Percentiles rank a stretch among this genome's conserved stretches.
phyloP scores from a whole-genome alignment of 1,140 invertebrate genomes.

The Procambarus virginalis region DNA sequence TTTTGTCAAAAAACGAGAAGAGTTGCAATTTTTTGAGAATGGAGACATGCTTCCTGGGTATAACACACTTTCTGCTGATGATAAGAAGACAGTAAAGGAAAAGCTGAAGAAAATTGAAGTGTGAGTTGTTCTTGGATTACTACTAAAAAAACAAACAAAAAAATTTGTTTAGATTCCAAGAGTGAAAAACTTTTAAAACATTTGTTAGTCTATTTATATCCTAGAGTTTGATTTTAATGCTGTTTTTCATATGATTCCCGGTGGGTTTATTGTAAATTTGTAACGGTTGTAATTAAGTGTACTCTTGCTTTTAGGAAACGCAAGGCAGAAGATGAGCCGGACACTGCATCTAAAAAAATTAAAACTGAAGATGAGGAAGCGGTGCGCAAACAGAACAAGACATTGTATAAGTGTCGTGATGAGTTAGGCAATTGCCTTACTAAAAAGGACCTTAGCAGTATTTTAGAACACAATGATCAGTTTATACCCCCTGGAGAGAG shows the following conservation, averaged over 20 bases:
- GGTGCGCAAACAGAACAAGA: conserved; percentile 83
- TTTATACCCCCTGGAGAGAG: conserved; percentile 79
- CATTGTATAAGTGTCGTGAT: conserved; percentile 84
- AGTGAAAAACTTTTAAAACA: neutral
- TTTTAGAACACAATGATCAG: conserved; percentile 86
- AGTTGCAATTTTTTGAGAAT: conserved; percentile 84
- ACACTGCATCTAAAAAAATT: conserved; percentile 53
- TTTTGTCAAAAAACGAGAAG: conserved; percentile 86
- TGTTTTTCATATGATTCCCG: no score
- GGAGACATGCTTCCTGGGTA: conserved; percentile 85
- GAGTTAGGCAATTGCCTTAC: conserved; percentile 75
- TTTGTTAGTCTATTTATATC: no score
- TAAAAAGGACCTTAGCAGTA: conserved; percentile 78
- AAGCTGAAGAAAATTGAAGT: conserved; percentile 79
- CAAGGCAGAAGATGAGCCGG: conserved; percentile 71
- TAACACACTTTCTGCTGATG: conserved; percentile 82
- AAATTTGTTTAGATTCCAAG: neutral
- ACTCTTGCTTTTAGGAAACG: conserved; percentile 73
- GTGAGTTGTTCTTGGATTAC: conserved; percentile 17
- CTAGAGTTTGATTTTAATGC: no score
- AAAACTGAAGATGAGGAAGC: conserved; percentile 70
- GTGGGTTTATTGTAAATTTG: no score
- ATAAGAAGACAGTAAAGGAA: conserved; percentile 82
- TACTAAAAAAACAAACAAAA: neutral
- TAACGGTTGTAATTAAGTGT: neutral